Evolutionary conservation across 2,888 invertebrate genomes (phyloP), one percentile per base, ranked within the genome.

Genomic region (Orthosia cruda): DNA sequence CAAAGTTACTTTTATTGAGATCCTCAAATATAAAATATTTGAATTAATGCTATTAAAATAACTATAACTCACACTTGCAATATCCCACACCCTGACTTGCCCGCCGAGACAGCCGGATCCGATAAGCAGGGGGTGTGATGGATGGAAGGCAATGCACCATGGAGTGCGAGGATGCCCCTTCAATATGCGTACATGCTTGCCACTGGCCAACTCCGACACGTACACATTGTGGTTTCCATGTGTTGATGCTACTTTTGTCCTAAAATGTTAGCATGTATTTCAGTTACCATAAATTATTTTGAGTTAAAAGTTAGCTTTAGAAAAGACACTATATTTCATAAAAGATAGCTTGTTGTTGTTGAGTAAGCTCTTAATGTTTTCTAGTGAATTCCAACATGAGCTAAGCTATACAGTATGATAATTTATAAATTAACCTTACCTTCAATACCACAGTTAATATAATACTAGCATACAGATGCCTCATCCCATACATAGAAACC

Each of bases 71-170:
- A 96, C 95, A 93, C 94, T 95, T 50, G 94, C 93, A 76, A 96
- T 95, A 95, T 99, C 99, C 99, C 99, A 99, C 61, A 99, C 98
- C 85, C 99, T 96, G 67, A 99, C 99, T 97, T 99, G 98, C 13
- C 99, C 99, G 12, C 98, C 98, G 1, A 99, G 97, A 92, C 99
- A 99, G 1, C 99, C 99, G 2, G 98, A 98, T 45, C 98, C 99
- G 62, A 99, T 97, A 66, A 99, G 98, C 89, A 98, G 98, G 90
- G 98, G 98, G 74, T 98, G 98, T 12, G 98, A 97, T 0, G 99
- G 99, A 95, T 99, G 99, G 93, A 99, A 99, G 58, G 98, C 98
- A 67, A 99, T 97, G 90, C 98, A 98, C 99, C 99, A 99, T 1
- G 99, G 99, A 18, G 99, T 99, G 52, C 99, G 97, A 3, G 98